Base-by-base conservation (phyloP, 2,797 vertebrate genomes). In the Myotis vivesi region DNA sequence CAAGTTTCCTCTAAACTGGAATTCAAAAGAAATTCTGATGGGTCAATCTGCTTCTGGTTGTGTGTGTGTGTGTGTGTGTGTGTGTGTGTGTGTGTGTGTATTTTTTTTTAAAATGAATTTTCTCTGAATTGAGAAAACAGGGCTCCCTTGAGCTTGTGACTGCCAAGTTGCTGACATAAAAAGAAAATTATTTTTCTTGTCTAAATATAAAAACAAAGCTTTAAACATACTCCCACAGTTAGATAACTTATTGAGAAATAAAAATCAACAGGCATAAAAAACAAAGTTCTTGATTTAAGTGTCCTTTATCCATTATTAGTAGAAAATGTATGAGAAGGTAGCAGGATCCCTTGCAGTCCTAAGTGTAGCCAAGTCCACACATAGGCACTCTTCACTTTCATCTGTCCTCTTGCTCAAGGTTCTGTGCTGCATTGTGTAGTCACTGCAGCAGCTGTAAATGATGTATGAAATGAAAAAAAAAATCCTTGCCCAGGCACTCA, bases 121-220 rank as follows among this genome's bases (percentile, higher is more conserved):
- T 85, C 85, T 92, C 17, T 28, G 30, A 44, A 80, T n/a, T 3
- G 20, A 46, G 16, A 89, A 44, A 20, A 12, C 44, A 59, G 12
- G 20, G 20, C 13, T 64, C 41, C 75, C 55, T 55, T 10, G 20
- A n/a, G 85, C 55, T 68, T 82, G 17, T 62, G 28, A 36, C 72
- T 73, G 66, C 46, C 59, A 69, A 46, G 28, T 57, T 30, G 15
- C 12, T 71, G 71, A 69, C 53, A 64, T 90, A 38, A 51, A 88
- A 95, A 92, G 55, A 87, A 69, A 96, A n/a, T 55, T 28, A 44
- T 90, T 89, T 90, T 95, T 22, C 86, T 88, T 33, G 19, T 23
- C 10, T 90, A 64, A 77, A 38, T 87, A 51, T 46, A 82, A 85
- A 87, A 73, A 38, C 68, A 85, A 86, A 69, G 66, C 25, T 72